Base-by-base conservation (phyloP, 2,797 vertebrate genomes). In the Limnodromus scolopaceus region DNA sequence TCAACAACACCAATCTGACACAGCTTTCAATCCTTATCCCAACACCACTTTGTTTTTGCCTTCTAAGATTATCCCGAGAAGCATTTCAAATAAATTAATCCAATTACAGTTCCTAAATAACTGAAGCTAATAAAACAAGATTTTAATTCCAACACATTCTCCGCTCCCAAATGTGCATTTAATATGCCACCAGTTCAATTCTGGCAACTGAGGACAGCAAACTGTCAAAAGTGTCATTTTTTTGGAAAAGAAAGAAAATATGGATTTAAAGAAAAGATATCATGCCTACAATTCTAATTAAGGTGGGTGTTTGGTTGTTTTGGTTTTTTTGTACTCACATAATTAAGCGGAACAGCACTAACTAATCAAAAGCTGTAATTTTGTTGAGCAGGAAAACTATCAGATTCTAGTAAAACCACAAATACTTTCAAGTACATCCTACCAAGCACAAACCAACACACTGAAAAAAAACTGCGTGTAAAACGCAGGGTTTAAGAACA, bases 21-120 rank as follows among this genome's bases (percentile, higher is more conserved):
- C 3, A 86, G 46, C 46, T 55, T 82, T 90, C 54, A 69, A 58
- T 55, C 65, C 58, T 71, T 49, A 81, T 24, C 54, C 76, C 61
- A 51, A 86, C 36, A 69, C 15, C 32, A 53, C 43, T 66, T 87
- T 72, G 17, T 39, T 79, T 63, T 6, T 81, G 49, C n/a, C 61
- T 86, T 81, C 65, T 63, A 69, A 79, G 34, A 84, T 66, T 39
- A 88, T 45, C 58, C 72, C 54, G 61, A 7, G 6, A 69, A 86
- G 46, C n/a, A 88, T 61, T 90, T 82, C 43, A 82, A 87, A 92
- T 25, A 76, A 84, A 78, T 45, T 72, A 88, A 95, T 79, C 34
- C 45, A 78, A 80, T 85, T 71, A 65, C 84, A 95, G 14, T 72
- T 87, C 51, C 69, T 66, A 95, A 95, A 70, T 93, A 87, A 83